Percentiles rank a stretch among this genome's conserved stretches.
phyloP scores from a whole-genome alignment of 2,113 vertebrate species.

The Oncorhynchus clarkii region DNA sequence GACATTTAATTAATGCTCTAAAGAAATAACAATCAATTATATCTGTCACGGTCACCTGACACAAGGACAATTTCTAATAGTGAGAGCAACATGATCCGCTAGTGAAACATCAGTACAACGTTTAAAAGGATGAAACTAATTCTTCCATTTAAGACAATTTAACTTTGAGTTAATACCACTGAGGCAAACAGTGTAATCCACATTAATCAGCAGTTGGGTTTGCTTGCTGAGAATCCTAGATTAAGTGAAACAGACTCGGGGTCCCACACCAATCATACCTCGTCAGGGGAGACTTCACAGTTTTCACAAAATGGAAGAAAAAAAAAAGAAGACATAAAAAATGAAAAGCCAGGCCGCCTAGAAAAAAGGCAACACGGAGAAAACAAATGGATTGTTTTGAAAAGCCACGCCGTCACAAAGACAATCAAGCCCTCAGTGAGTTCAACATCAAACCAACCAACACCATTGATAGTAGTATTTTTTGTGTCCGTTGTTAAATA shows the following conservation, averaged over 20 bases:
- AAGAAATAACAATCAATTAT: neutral
- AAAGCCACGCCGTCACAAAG: conserved; percentile 38
- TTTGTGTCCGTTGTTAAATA: conserved; percentile 27
- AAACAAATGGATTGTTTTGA: conserved; percentile 37
- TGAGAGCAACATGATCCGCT: neutral
- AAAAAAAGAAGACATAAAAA: conserved; percentile 14
- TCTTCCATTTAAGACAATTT: conserved; percentile 21
- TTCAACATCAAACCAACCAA: conserved; percentile 37
- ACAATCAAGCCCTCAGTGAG: conserved; percentile 22
- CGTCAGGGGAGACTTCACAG: conserved; percentile 11
- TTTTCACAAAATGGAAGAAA: conserved; percentile 28
- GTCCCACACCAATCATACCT: conserved; percentile 38
- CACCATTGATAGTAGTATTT: conserved; percentile 17
- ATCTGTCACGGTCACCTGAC: neutral
- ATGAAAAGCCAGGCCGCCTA: conserved; percentile 11
- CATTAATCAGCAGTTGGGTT: conserved; percentile 29
- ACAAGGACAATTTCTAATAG: neutral
- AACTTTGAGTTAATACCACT: conserved; percentile 26
- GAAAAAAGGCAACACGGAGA: conserved; percentile 16
- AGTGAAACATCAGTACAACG: neutral
- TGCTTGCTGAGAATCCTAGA: conserved; percentile 8
- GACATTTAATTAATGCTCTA: no score
- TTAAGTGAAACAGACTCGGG: conserved; percentile 18
- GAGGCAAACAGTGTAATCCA: conserved; percentile 15
- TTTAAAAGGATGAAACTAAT: conserved; percentile 12